Evolutionary conservation across 2,888 invertebrate species (phyloP), one percentile per base, ranked within the genome.

Genomic region (Priocnemis perturbator): DNA sequence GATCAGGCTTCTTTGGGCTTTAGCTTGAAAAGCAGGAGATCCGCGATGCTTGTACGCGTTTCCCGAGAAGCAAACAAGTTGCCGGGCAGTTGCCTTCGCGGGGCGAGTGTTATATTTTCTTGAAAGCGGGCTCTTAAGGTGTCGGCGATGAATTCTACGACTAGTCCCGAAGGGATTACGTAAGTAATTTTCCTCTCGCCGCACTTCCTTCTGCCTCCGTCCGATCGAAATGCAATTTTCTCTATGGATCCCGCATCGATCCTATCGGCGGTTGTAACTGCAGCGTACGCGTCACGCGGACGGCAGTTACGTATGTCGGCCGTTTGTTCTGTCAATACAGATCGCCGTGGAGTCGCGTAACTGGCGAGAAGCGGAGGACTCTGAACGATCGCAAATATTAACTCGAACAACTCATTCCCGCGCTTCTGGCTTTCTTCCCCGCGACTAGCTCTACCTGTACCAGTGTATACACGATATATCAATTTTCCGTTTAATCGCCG

Each of bases 131-230:
- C 26, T 57, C 30, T 30, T 30, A 5, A 30, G 17, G 26, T 15
- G 23, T 56, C 23, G 17, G n/a, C 21, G 37, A 57, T 17, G 17
- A 37, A 57, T n/a, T 30, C 57, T 21, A 7, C 37, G 37, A 21
- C 37, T 20, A 44, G 30, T 58, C 15, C 52, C 37, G 19, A 47
- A 26, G 58, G 73, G 71, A 73, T 73, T 71, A 68, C 70, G 68
- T 69, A 66, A 70, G 70, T 75, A 70, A 75, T 75, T 75, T 73
- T 73, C 71, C 63, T 67, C 66, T 60, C 55, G 60, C 55, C 60
- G 62, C n/a, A 44, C 37, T 45, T 20, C 59, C 3, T 19, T 59
- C 19, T 44, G 5, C 19, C 20, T 37, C 19, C 21, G 2, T 45
- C 45, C 58, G 15, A 45, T 26, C 26, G 57, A 30, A 5, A 30